These are phyloP conservation scores for Lepetodrilus schrolli DNA, from an alignment of 2,888 invertebrate species.

Conservation along the genomic window DNA sequence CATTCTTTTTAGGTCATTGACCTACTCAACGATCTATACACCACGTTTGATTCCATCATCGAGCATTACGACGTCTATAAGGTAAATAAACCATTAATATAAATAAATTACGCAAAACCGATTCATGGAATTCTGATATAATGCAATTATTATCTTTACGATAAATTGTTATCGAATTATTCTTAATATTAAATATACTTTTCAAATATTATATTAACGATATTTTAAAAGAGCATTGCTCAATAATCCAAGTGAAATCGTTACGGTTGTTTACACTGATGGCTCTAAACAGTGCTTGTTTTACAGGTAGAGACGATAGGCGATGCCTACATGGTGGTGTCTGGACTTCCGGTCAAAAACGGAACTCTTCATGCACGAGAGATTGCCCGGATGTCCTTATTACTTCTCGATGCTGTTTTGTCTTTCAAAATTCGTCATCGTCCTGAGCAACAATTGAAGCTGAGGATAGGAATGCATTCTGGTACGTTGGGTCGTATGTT, in stretches of 20 bases:
- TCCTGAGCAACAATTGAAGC: conserved; percentile 89
- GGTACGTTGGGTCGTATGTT: too few species aligned
- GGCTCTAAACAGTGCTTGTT: too few species aligned
- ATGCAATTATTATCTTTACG: too few species aligned
- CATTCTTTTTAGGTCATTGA: conserved; percentile 84
- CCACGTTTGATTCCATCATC: conserved; percentile 96
- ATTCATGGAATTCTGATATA: too few species aligned
- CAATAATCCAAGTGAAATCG: too few species aligned
- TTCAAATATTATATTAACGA: too few species aligned
- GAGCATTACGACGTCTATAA: conserved; percentile 91
- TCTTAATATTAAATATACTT: too few species aligned
- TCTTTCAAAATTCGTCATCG: conserved; percentile 93
- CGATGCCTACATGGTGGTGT: conserved; percentile 77
- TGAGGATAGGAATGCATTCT: conserved; percentile 95
- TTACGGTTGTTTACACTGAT: too few species aligned
- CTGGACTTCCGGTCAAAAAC: conserved; percentile 92
- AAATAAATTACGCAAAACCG: too few species aligned
- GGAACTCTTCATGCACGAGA: conserved; percentile 93
- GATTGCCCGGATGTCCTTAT: conserved; percentile 92
- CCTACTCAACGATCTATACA: conserved; percentile 96
- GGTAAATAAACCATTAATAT: conserved; percentile 76
- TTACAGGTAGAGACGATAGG: conserved; percentile 76
- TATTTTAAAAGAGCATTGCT: too few species aligned
- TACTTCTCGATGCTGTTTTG: conserved; percentile 87
- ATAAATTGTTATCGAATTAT: too few species aligned